Base-by-base conservation (phyloP, 1,140 invertebrate genomes). In the Laupala kohalensis region DNA sequence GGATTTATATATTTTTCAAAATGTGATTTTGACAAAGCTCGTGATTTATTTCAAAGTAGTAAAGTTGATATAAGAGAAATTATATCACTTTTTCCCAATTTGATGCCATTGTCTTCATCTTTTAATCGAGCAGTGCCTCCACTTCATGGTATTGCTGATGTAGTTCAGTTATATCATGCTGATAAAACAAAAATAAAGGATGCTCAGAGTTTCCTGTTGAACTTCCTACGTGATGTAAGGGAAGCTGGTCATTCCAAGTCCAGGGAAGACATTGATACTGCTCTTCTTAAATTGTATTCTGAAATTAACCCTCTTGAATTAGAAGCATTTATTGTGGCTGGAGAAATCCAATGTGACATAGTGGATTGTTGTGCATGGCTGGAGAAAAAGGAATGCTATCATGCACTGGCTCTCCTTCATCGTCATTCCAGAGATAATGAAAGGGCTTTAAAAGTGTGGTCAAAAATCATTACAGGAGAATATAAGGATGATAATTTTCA, bases 1-100 rank as follows among this genome's bases (percentile, higher is more conserved):
- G 84, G 79, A 19, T 84, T 85, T 75, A 83, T 84, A 67, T 79
- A 84, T 75, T 82, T 85, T 75, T 79, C 80, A 53, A 76, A 81
- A 69, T 76, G 78, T 53, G 77, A 83, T 65, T 84, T 84, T 78
- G 78, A 81, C 28, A 80, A 84, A 74, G 83, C 83, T 15, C 71
- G 74, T 26, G 79, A 82, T 26, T 76, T 82, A 23, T 84, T 85
- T 74, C 75, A 76, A 71, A 76, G 77, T 67, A 80, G 82, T 25
- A 70, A 78, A 13, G 75, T 84, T 12, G 84, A 84, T 76, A 76
- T 82, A 4, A 77, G 82, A 77, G 83, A 84, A 78, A 82, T 84
- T 73, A 74, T 72, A 15, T 72, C 71, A 13, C 15, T 72, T 29
- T 72, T 30, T 28, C 71, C 71, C 6, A 29, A 23, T 4, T 67